phyloP scores from a whole-genome alignment of 2,113 vertebrate species.

The Abramis brama region DNA sequence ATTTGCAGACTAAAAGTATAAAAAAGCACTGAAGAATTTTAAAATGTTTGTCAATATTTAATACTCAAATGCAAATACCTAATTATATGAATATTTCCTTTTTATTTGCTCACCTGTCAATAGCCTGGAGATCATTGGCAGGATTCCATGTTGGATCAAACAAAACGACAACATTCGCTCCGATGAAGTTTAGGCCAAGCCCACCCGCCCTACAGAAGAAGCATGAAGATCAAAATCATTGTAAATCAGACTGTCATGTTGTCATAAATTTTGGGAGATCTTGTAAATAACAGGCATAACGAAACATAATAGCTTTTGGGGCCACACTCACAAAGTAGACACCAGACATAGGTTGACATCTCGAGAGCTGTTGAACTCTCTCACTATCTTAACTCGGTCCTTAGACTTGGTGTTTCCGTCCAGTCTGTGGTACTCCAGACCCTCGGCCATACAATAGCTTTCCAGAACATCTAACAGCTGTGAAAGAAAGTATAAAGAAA shows the following conservation, averaged over 20 bases:
- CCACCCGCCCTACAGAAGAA: slow-evolving; percentile 87
- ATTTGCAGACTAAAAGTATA: neutral
- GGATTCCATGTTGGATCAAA: slow-evolving; percentile 99
- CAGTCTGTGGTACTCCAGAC: slow-evolving; percentile 89
- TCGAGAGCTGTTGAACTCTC: slow-evolving; percentile 87
- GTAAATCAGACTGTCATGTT: neutral
- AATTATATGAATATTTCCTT: neutral
- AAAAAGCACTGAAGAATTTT: neutral
- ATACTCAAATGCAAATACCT: neutral
- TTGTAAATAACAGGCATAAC: neutral
- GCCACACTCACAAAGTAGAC: slow-evolving; percentile 89
- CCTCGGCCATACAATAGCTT: slow-evolving; percentile 92
- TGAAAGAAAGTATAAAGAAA: slow-evolving; percentile 13
- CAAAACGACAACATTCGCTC: slow-evolving; percentile 92
- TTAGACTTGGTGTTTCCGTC: slow-evolving; percentile 92
- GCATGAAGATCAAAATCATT: slow-evolving; percentile 39
- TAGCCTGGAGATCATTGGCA: slow-evolving; percentile 95
- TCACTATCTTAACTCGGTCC: slow-evolving; percentile 89
- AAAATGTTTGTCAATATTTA: neutral
- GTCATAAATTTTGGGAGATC: neutral
- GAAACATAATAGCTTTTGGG: neutral
- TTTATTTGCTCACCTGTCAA: slow-evolving; percentile 83
- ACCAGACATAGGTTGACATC: slow-evolving; percentile 92
- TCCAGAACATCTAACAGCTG: slow-evolving; percentile 91
- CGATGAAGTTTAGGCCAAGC: slow-evolving; percentile 94